Evolutionary conservation across 2,888 invertebrate genomes (phyloP).

Genomic region (Eledona agricola): DNA sequence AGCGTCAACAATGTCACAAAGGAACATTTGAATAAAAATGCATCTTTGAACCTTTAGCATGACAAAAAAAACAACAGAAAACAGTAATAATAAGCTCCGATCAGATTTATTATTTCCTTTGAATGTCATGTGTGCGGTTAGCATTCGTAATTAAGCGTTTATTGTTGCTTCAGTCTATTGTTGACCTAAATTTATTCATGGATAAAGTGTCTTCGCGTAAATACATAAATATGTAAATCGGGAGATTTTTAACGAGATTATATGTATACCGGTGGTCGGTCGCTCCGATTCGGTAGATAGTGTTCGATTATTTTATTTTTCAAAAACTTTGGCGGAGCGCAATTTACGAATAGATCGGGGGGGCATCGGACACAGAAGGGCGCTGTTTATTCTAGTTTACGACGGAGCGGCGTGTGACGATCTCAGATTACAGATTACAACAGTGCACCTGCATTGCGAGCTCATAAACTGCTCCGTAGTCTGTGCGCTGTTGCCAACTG

Average conservation of each 20-base stretch:
- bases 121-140: constrained; percentile 13
- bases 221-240: constrained; percentile 4
- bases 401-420: constrained; percentile 28
- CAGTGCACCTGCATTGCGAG: constrained; percentile 44
- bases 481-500: constrained; percentile 31
- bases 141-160: constrained; percentile 25
- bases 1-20: constrained; percentile 40
- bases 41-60: constrained; percentile 30
- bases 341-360: constrained; percentile 25
- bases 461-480: constrained; percentile 34
- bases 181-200: constrained; percentile 25
- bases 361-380: constrained; percentile 36
- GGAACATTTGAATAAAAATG: constrained; percentile 43
- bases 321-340: constrained; percentile 5
- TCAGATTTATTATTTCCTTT: constrained; percentile 35
- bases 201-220: constrained; percentile 13
- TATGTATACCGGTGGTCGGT: neutral
- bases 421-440: constrained; percentile 43
- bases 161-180: constrained; percentile 20
- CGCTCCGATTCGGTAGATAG: neutral
- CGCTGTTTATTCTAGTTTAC: constrained; percentile 33
- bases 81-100: constrained; percentile 19
- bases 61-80: constrained; percentile 25
- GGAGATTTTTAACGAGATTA: constrained; percentile 1
- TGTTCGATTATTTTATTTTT: constrained; percentile 4